Percentiles rank a stretch among this genome's conserved stretches.
These are phyloP conservation scores for Sebastiscus tertius DNA, from an alignment of 2,797 vertebrate genomes.

Conservation along the genomic window DNA sequence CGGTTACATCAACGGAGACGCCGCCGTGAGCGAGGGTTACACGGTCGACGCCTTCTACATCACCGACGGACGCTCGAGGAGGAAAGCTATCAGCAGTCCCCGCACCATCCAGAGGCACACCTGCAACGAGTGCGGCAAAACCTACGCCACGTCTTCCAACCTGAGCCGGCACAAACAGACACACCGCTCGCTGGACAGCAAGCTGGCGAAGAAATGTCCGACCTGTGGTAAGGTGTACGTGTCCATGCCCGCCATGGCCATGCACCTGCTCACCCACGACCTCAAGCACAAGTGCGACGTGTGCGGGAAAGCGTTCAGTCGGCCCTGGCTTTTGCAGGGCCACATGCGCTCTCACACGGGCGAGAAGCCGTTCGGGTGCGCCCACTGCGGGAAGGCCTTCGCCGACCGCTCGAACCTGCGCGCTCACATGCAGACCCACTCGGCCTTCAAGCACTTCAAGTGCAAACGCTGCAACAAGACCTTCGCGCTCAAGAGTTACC, in stretches of 20 bases:
- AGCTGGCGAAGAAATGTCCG: conserved; percentile 93
- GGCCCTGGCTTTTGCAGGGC: conserved; percentile 94
- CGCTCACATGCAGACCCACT: conserved; percentile 97
- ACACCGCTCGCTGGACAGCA: conserved; percentile 95
- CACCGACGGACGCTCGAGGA: conserved; percentile 91
- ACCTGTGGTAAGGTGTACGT: conserved; percentile 95
- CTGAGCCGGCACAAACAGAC: conserved; percentile 97
- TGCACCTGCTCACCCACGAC: conserved; percentile 96
- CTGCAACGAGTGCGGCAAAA: conserved; percentile 93
- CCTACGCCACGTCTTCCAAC: conserved; percentile 95
- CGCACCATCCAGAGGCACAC: conserved; percentile 86
- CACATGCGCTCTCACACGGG: conserved; percentile 97
- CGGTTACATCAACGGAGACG: conserved; percentile 94
- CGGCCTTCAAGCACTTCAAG: conserved; percentile 96
- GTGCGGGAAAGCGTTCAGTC: conserved; percentile 94
- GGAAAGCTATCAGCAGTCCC: conserved; percentile 85
- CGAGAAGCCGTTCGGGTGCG: conserved; percentile 95
- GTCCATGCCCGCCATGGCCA: conserved; percentile 97
- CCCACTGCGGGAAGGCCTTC: conserved; percentile 95
- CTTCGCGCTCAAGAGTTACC: conserved; percentile 97
- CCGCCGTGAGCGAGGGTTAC: conserved; percentile 94
- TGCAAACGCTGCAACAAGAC: conserved; percentile 97
- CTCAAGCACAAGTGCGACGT: conserved; percentile 96
- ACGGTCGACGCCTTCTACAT: conserved; percentile 94
- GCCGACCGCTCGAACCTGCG: conserved; percentile 96